These are phyloP conservation scores for Cryptoblepharus egeriae DNA, from an alignment of 2,797 vertebrate genomes.

Conservation along the genomic window DNA sequence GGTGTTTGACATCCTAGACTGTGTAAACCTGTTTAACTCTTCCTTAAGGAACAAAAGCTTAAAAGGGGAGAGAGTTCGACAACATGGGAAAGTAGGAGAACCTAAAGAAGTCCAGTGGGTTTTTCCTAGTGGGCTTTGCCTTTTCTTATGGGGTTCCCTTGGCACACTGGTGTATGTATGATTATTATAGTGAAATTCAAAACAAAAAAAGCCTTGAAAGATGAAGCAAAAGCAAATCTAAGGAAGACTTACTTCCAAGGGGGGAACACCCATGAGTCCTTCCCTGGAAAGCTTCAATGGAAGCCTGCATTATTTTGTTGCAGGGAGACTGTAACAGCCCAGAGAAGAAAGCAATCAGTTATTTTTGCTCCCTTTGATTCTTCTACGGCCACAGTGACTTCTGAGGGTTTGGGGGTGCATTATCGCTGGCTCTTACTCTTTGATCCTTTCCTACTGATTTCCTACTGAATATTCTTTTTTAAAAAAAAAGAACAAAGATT, in stretches of 20 bases:
- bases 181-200: slow-evolving; percentile 12
- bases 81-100: slow-evolving; percentile 19
- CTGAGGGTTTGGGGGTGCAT: neutral
- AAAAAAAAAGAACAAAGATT: slow-evolving; percentile 51
- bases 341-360: neutral
- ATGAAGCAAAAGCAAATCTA: neutral
- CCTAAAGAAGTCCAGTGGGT: slow-evolving; percentile 22
- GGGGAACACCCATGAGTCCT: neutral
- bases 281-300: neutral
- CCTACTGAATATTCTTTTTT: slow-evolving; percentile 8
- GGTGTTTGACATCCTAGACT: slow-evolving; percentile 63
- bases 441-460: slow-evolving; percentile 48
- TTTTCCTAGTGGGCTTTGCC: slow-evolving; percentile 18
- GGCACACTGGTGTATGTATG: slow-evolving; percentile 20
- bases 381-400: neutral
- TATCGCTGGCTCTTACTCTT: slow-evolving; percentile 12
- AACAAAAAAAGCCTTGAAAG: slow-evolving; percentile 18
- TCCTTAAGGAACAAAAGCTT: slow-evolving; percentile 52
- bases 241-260: neutral
- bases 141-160: neutral
- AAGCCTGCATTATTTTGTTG: neutral
- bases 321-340: neutral
- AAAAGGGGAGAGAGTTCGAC: slow-evolving; percentile 15
- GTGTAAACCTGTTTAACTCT: slow-evolving; percentile 74
- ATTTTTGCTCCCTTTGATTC: neutral